Conservation (phyloP, 2,888 invertebrate species). For the Sylvicola cinctus region DNA sequence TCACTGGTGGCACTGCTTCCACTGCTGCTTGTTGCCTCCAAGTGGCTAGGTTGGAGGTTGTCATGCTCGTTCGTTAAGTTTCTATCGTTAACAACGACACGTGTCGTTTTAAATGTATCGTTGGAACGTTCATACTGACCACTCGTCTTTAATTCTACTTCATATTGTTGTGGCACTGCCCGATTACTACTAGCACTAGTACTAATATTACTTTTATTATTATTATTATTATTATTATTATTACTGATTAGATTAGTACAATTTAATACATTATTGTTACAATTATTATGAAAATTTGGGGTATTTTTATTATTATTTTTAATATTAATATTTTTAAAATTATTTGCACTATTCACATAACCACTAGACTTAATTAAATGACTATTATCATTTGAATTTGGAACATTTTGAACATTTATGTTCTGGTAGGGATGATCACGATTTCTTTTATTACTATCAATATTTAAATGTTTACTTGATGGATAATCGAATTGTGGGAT, state of each 20-base stretch:
- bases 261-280: too few relatives aligned
- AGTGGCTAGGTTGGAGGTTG: not conserved
- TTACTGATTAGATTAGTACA: not conserved
- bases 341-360: not conserved
- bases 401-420: slow-evolving; percentile 18
- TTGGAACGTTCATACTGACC: slow-evolving; percentile 5
- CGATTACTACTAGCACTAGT: slow-evolving; percentile 2
- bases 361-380: slow-evolving; percentile 1
- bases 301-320: not conserved
- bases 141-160: slow-evolving; percentile 3
- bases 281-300: too few relatives aligned
- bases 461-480: not conserved
- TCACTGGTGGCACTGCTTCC: not conserved
- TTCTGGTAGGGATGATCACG: slow-evolving; percentile 3
- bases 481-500: not conserved
- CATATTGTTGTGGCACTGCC: not conserved
- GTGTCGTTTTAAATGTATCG: not conserved
- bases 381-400: slow-evolving; percentile 13
- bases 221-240: too few relatives aligned
- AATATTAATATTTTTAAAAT: not conserved
- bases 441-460: slow-evolving; percentile 5
- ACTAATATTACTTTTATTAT: not conserved
- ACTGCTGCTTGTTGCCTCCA: not conserved
- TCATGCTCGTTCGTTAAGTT: not conserved
- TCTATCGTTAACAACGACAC: too few relatives aligned